Evolutionary conservation across 2,888 invertebrate genomes (phyloP).

Genomic region (Scaptomyza cyrtandrae): DNA sequence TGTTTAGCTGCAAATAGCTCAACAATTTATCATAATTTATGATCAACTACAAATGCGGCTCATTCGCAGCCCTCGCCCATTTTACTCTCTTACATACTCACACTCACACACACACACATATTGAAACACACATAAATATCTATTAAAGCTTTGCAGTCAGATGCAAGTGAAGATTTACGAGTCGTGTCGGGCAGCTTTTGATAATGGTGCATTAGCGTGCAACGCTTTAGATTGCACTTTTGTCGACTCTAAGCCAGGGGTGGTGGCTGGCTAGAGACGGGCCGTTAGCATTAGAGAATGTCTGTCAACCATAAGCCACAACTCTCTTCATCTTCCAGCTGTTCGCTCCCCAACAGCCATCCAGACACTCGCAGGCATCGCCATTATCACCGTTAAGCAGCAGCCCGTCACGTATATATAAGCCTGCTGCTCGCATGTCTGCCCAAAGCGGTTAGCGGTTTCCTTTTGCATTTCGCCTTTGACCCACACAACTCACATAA

Average conservation of each 20-base stretch:
- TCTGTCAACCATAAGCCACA: conserved; percentile 52
- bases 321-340: conserved; percentile 17
- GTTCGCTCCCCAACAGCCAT: conserved; percentile 1
- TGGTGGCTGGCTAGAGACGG: background rate
- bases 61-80: conserved; percentile 2
- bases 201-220: conserved; percentile 79
- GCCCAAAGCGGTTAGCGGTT: conserved; percentile 57
- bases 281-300: conserved; percentile 41
- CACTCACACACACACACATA: conserved; percentile 24
- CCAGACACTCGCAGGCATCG: conserved; percentile 33
- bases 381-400: conserved; percentile 68
- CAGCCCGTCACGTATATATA: conserved; percentile 58
- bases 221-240: conserved; percentile 66
- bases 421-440: conserved; percentile 59
- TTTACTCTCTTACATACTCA: conserved; percentile 22
- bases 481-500: conserved; percentile 47
- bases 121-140: conserved; percentile 67
- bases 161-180: conserved; percentile 76
- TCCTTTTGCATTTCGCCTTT: conserved; percentile 55
- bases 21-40: conserved; percentile 73
- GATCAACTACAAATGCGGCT: conserved; percentile 42
- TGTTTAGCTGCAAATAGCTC: conserved; percentile 44
- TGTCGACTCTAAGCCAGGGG: conserved; percentile 23
- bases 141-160: conserved; percentile 68
- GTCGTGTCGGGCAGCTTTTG: conserved; percentile 58